Percentiles rank a stretch among this genome's conserved stretches.
Evolutionary conservation across 2,888 invertebrate genomes (phyloP).

Genomic region (Cephonodes hylas): DNA sequence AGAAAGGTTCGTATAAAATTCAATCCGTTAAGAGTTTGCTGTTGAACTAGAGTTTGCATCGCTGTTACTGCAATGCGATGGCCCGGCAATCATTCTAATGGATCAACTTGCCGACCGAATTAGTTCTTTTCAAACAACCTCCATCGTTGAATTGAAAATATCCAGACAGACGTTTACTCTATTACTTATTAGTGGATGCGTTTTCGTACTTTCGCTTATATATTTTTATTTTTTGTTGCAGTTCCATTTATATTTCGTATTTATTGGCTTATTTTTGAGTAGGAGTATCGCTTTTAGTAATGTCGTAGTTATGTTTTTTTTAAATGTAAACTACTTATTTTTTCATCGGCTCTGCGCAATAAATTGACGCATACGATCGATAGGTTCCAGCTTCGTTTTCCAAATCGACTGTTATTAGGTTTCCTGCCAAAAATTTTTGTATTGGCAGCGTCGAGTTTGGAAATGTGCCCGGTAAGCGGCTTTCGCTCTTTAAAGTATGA

Average conservation of each 20-base stretch:
- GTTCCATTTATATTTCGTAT: not conserved
- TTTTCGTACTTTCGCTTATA: not conserved
- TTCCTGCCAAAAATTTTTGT: too few species aligned
- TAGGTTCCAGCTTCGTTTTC: too few species aligned
- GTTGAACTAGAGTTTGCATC: constrained; percentile 57
- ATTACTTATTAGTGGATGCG: constrained; percentile 32
- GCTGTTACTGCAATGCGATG: constrained; percentile 43
- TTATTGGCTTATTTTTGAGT: not conserved
- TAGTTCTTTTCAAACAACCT: constrained; percentile 69
- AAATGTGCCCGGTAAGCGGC: too few species aligned
- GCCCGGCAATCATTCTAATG: constrained; percentile 74
- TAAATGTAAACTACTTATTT: too few species aligned
- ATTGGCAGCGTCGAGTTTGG: too few species aligned
- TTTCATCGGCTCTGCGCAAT: too few species aligned
- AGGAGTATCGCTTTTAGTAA: not conserved
- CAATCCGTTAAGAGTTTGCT: constrained; percentile 71
- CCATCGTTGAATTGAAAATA: constrained; percentile 69
- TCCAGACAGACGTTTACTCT: constrained; percentile 48
- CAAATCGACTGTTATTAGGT: too few species aligned
- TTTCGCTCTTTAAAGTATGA: too few species aligned
- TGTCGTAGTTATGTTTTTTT: not conserved
- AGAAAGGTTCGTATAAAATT: constrained; percentile 61
- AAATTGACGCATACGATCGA: too few species aligned
- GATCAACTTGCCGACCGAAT: constrained; percentile 66
- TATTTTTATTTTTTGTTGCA: not conserved